Evolutionary conservation across 1,140 invertebrate species (phyloP).

Genomic region (Tetramorium simillimum): DNA sequence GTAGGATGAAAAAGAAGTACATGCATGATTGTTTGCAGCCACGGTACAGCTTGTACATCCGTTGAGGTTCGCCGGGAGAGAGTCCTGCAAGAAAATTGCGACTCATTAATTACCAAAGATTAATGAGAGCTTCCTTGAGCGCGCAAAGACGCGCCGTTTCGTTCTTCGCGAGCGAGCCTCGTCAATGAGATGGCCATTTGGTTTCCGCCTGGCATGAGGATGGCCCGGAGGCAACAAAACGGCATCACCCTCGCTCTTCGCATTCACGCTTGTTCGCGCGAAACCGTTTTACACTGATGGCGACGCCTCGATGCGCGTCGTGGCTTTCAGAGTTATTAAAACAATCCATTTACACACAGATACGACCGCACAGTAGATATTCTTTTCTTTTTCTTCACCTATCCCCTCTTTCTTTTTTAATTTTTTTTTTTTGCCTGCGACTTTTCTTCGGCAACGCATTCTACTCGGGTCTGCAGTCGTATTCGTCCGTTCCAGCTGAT

Average conservation of each 20-base stretch:
- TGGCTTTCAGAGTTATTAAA: conserved; percentile 76
- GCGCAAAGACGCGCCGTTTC: not conserved
- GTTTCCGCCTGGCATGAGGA: not conserved
- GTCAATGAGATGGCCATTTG: conserved; percentile 41
- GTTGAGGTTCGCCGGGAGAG: not conserved
- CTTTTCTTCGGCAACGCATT: conserved; percentile 23
- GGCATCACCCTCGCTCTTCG: not conserved
- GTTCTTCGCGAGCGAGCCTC: not conserved
- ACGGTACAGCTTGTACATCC: not conserved
- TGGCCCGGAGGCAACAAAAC: not conserved
- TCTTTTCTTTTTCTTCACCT: not conserved
- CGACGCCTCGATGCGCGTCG: conserved; percentile 11
- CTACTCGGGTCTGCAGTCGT: conserved; percentile 19
- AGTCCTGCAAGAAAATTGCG: conserved; percentile 16
- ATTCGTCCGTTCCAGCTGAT: conserved; percentile 24
- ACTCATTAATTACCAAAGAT: conserved; percentile 46
- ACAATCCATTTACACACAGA: conserved; percentile 73
- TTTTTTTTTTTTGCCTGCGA: not conserved
- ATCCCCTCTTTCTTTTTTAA: not conserved
- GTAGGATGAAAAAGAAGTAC: not conserved
- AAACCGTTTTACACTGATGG: conserved; percentile 30
- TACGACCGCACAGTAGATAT: conserved; percentile 10
- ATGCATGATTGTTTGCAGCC: conserved; percentile 8
- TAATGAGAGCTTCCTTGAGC: conserved; percentile 35
- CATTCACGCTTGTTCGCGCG: conserved; percentile 12